These are phyloP conservation scores for Erannis defoliaria DNA, from an alignment of 2,888 invertebrate genomes.

Conservation along the genomic window DNA sequence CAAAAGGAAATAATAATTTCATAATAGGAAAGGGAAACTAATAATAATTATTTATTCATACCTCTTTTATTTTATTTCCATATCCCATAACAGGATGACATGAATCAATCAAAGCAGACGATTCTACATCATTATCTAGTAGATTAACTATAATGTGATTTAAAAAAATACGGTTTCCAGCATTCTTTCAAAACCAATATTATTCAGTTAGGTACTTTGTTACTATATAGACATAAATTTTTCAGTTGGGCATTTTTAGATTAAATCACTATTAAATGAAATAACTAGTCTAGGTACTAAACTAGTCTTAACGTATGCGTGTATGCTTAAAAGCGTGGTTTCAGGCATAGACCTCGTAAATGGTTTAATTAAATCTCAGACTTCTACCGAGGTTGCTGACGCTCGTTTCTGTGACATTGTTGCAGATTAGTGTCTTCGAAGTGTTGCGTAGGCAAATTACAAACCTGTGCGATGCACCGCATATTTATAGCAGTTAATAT, in stretches of 20 bases:
- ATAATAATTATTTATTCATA: too few species aligned
- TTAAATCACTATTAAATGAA: too few species aligned
- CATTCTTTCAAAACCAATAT: background rate
- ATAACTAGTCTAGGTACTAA: too few species aligned
- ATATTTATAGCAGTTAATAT: background rate
- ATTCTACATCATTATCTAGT: background rate
- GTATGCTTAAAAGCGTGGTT: background rate
- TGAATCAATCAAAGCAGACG: too few species aligned
- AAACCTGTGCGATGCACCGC: background rate
- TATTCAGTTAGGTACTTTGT: too few species aligned
- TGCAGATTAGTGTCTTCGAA: background rate
- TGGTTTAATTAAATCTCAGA: conserved; percentile 18
- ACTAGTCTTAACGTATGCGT: too few species aligned
- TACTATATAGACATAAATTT: too few species aligned
- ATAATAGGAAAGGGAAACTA: too few species aligned
- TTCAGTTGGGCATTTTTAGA: too few species aligned
- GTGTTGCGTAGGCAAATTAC: conserved; percentile 1
- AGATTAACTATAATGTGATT: background rate
- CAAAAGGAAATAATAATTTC: too few species aligned
- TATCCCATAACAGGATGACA: too few species aligned
- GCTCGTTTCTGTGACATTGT: background rate
- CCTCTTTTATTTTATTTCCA: too few species aligned
- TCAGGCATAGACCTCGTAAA: background rate
- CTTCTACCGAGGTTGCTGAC: conserved; percentile 3
- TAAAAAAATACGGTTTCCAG: background rate